phyloP scores from a whole-genome alignment of 2,888 invertebrate species.

The Oxycera nigricornis region DNA sequence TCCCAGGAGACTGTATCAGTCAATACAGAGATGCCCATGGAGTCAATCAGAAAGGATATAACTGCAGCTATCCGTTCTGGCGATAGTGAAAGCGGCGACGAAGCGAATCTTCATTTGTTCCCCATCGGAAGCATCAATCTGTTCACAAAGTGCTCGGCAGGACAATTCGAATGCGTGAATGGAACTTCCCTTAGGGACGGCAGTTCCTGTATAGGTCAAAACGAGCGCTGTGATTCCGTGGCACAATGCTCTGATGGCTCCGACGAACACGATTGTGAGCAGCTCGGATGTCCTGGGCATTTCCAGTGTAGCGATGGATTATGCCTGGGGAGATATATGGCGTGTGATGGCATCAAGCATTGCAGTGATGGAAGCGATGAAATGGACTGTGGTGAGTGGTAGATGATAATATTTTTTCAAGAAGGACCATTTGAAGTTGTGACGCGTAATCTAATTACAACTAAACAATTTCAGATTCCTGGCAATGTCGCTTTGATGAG shows the following conservation, averaged over 20 bases:
- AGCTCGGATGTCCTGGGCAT: slow-evolving; percentile 67
- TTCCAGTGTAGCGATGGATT: slow-evolving; percentile 68
- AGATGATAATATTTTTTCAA: neutral
- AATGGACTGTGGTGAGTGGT: slow-evolving; percentile 64
- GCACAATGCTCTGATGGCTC: slow-evolving; percentile 70
- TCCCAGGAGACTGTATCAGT: too few relatives aligned
- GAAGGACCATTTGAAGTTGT: neutral
- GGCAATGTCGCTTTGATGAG: slow-evolving; percentile 67
- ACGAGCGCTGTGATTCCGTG: slow-evolving; percentile 66
- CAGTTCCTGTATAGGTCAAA: slow-evolving; percentile 65
- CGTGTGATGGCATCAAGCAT: slow-evolving; percentile 69
- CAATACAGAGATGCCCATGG: too few relatives aligned
- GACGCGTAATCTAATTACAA: neutral
- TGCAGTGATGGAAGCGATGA: slow-evolving; percentile 71
- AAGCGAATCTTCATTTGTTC: slow-evolving; percentile 20
- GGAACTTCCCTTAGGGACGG: slow-evolving; percentile 67
- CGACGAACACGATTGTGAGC: slow-evolving; percentile 67
- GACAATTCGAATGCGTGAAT: slow-evolving; percentile 68
- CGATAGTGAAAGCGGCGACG: neutral
- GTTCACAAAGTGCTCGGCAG: slow-evolving; percentile 66
- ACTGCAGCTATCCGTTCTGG: too few relatives aligned
- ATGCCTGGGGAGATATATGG: slow-evolving; percentile 67
- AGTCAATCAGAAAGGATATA: too few relatives aligned
- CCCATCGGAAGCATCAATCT: slow-evolving; percentile 40
- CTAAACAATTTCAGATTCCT: slow-evolving; percentile 53